Percentiles rank a stretch among this genome's conserved stretches.
Evolutionary conservation across 2,113 vertebrate species (phyloP).

Genomic region (Calypte anna): DNA sequence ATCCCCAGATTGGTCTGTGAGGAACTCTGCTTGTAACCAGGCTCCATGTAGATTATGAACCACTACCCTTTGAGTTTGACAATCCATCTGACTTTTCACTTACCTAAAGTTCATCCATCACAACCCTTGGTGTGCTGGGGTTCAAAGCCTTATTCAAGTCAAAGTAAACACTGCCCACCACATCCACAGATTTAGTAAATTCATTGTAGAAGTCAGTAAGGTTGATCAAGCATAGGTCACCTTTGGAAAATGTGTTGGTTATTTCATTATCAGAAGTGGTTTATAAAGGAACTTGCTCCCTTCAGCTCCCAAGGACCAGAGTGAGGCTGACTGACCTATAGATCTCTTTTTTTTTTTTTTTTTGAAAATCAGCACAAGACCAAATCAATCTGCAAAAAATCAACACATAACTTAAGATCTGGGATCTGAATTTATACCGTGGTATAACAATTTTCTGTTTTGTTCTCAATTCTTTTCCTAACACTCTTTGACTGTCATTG

Average conservation of each 20-base stretch:
- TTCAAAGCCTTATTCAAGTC: not conserved
- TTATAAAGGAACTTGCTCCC: not conserved
- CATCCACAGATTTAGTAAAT: not conserved
- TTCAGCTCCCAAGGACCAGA: rapidly evolving
- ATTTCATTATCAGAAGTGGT: not conserved
- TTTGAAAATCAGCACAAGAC: not conserved
- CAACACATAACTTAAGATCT: not conserved
- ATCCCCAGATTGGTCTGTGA: not conserved
- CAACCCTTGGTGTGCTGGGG: not conserved
- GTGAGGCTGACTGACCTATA: not conserved
- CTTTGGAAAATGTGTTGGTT: not conserved
- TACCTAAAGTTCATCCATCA: not conserved
- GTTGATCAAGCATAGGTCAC: not conserved
- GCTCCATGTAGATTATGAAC: not conserved
- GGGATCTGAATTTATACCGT: not conserved
- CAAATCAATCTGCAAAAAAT: not conserved
- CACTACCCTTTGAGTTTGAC: not conserved
- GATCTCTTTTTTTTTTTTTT: not conserved
- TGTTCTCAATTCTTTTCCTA: not conserved
- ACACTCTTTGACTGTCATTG: not conserved
- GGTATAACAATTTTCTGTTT: not conserved
- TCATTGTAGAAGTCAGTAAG: not conserved
- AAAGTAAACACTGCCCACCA: not conserved
- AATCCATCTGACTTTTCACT: not conserved
- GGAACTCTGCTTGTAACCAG: not conserved